These are phyloP conservation scores for Isurus oxyrinchus DNA, from an alignment of 2,113 vertebrate species.

Conservation along the genomic window DNA sequence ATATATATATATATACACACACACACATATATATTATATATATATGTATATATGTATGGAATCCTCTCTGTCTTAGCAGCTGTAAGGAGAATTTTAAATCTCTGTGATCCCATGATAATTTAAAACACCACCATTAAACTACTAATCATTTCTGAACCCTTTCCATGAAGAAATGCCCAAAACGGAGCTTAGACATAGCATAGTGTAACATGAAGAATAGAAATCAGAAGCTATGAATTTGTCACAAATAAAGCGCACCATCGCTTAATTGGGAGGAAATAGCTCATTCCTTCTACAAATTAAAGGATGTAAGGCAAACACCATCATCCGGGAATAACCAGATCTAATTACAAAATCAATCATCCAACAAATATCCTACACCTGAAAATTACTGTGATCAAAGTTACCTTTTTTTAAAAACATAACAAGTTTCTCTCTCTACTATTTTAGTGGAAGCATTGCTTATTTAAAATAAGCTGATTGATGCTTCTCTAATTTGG, in stretches of 20 bases:
- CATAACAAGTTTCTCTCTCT: not conserved
- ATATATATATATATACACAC: no score
- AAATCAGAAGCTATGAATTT: no score
- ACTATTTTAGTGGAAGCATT: not conserved
- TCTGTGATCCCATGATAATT: not conserved
- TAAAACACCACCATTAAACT: not conserved
- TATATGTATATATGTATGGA: not conserved
- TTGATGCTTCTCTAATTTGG: not conserved
- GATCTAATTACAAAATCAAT: not conserved
- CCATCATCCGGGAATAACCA: not conserved
- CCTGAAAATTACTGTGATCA: not conserved
- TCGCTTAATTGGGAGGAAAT: not conserved
- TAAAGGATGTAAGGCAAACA: not conserved
- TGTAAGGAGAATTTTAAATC: not conserved
- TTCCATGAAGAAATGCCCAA: not conserved
- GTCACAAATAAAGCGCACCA: not conserved
- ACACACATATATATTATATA: no score
- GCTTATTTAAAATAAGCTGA: not conserved
- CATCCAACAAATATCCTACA: not conserved
- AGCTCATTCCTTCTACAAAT: not conserved
- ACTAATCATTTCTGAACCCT: not conserved
- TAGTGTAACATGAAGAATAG: not conserved
- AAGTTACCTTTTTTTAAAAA: not conserved
- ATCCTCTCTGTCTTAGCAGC: not conserved
- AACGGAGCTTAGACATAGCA: not conserved